These are phyloP conservation scores for Tamandua tetradactyla DNA, from an alignment of 2,797 vertebrate species.

Conservation along the genomic window DNA sequence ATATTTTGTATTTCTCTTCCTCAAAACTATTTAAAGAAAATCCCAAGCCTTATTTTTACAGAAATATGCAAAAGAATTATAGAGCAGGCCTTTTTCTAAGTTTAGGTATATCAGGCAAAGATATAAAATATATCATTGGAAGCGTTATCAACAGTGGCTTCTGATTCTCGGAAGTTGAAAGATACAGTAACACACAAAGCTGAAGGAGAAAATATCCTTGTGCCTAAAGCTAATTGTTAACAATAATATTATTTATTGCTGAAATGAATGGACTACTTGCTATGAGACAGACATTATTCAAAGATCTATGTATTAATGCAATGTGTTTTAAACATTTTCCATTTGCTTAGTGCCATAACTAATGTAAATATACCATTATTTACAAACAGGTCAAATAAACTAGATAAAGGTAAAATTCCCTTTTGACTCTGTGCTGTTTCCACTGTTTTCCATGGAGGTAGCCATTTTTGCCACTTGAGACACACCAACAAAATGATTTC, in stretches of 20 bases:
- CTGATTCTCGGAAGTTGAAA: background rate
- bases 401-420: background rate
- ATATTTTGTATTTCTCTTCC: background rate
- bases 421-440: background rate
- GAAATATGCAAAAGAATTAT: background rate
- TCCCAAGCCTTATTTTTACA: background rate
- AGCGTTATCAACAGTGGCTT: background rate
- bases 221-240: background rate
- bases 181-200: background rate
- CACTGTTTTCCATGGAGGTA: background rate
- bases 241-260: background rate
- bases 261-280: background rate
- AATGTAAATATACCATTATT: background rate
- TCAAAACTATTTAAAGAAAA: background rate
- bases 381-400: background rate
- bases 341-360: background rate
- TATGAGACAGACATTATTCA: background rate
- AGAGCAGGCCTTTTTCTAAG: background rate
- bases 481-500: background rate
- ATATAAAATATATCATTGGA: background rate
- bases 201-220: background rate
- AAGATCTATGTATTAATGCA: background rate
- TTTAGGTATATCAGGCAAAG: background rate
- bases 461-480: background rate
- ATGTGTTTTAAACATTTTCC: background rate